Conservation (phyloP, 2,113 vertebrate genomes). For the Mobula birostris region DNA sequence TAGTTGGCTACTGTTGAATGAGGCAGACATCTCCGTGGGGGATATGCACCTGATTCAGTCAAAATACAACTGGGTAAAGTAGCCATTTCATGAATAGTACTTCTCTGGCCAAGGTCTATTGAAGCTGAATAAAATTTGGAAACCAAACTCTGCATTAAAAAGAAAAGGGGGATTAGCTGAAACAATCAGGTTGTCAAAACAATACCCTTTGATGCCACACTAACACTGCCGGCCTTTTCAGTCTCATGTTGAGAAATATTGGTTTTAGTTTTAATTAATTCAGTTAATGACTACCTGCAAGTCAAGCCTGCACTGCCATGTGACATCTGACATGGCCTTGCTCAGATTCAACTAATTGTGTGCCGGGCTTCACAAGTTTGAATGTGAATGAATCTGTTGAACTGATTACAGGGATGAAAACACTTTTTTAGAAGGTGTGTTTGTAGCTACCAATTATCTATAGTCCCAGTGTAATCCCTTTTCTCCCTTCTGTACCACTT, state of each 20-base stretch:
- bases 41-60: neutral
- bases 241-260: neutral
- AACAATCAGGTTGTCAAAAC: neutral
- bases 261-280: neutral
- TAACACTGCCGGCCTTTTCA: neutral
- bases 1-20: neutral
- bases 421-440: neutral
- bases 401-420: neutral
- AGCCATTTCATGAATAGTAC: neutral
- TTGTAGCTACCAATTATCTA: neutral
- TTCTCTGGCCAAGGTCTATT: neutral
- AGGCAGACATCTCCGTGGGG: neutral
- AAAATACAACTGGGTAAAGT: neutral
- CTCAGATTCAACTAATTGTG: too few species aligned
- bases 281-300: neutral
- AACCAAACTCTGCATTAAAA: neutral
- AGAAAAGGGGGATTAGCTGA: neutral
- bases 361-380: neutral
- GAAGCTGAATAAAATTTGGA: neutral
- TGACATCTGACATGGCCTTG: neutral
- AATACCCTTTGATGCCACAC: neutral
- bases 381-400: neutral
- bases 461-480: neutral
- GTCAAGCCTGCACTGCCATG: neutral
- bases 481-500: neutral